Evolutionary conservation across 2,113 vertebrate genomes (phyloP).

Genomic region (Zosterops lateralis): DNA sequence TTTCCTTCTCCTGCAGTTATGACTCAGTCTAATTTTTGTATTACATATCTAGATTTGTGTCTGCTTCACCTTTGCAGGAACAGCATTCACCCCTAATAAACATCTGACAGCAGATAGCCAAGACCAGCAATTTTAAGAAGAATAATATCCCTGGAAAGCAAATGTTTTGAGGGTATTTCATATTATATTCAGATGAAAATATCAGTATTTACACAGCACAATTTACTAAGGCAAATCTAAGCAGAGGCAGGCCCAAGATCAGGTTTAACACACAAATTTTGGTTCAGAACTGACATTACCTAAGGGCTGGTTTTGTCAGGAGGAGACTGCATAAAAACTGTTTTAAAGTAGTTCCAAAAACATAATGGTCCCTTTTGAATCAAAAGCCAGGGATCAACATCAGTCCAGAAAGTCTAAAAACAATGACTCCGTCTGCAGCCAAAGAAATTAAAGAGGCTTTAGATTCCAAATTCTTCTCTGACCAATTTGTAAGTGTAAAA

Average conservation of each 20-base stretch:
- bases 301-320: slow-evolving; percentile 4
- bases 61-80: not conserved
- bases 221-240: not conserved
- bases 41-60: not conserved
- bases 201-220: not conserved
- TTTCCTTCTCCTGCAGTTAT: not conserved
- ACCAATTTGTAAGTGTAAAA: not conserved
- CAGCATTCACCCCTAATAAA: not conserved
- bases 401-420: slow-evolving; percentile 10
- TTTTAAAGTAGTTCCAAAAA: slow-evolving; percentile 17
- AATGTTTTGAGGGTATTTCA: not conserved
- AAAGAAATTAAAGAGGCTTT: slow-evolving; percentile 16
- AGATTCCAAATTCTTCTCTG: not conserved
- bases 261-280: not conserved
- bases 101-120: fast-evolving
- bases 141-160: not conserved
- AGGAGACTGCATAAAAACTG: not conserved
- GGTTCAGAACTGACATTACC: not conserved
- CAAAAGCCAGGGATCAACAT: not conserved
- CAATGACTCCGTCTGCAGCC: slow-evolving; percentile 48
- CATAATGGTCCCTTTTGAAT: not conserved
- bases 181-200: not conserved
- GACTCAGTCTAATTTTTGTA: not conserved
- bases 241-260: not conserved
- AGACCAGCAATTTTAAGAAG: not conserved